Evolutionary conservation across 2,797 vertebrate genomes (phyloP).

Genomic region (Potorous gilbertii): DNA sequence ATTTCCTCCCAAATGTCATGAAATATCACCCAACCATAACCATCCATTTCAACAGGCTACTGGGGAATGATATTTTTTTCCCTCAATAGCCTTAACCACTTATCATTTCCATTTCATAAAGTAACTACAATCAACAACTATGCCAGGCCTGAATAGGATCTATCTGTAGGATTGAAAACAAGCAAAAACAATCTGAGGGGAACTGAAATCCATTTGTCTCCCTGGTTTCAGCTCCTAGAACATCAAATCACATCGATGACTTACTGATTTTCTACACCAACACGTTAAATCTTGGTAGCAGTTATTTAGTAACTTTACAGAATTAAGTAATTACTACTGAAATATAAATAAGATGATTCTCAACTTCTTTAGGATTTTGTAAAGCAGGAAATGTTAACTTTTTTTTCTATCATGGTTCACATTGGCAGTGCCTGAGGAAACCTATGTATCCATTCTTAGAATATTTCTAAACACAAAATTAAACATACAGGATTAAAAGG

Average conservation of each 20-base stretch:
- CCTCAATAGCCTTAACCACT: conserved; percentile 78
- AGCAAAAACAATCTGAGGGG: conserved; percentile 55
- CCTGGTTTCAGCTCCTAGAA: conserved; percentile 67
- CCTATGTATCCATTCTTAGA: not conserved
- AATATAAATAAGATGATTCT: conserved; percentile 79
- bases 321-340: conserved; percentile 80
- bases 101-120: conserved; percentile 82
- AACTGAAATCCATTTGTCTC: conserved; percentile 71
- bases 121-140: conserved; percentile 81
- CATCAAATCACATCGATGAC: conserved; percentile 75
- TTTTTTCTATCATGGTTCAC: not conserved
- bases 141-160: conserved; percentile 71
- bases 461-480: not conserved
- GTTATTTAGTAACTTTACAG: conserved; percentile 81
- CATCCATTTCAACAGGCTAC: conserved; percentile 69
- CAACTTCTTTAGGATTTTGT: conserved; percentile 55
- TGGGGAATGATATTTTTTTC: conserved; percentile 78
- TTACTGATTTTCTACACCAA: conserved; percentile 67
- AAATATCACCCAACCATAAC: conserved; percentile 65
- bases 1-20: conserved; percentile 68
- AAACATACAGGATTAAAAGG: not conserved
- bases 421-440: not conserved
- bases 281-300: conserved; percentile 79
- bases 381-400: not conserved
- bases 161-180: conserved; percentile 66